Percentiles rank a stretch among this genome's conserved stretches.
These are phyloP conservation scores for Schmidtea mediterranea DNA, from an alignment of 1,140 invertebrate genomes.

Conservation along the genomic window DNA sequence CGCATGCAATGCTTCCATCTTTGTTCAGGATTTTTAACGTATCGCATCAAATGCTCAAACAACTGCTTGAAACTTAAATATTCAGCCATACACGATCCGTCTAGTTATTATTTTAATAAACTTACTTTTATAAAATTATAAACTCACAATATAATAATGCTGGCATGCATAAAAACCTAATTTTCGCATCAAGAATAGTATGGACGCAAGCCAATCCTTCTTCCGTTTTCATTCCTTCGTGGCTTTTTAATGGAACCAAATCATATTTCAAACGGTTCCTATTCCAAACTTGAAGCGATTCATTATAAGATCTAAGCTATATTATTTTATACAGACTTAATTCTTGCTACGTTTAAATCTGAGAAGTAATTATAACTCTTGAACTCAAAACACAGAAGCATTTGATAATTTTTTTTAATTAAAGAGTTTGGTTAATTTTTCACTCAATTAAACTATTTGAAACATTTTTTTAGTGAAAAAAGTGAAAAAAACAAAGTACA, in stretches of 20 bases:
- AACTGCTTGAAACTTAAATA: conserved; percentile 22
- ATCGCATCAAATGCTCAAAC: conserved; percentile 20
- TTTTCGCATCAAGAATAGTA: conserved; percentile 18
- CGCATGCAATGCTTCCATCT: conserved; percentile 22
- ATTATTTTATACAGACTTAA: too few relatives aligned
- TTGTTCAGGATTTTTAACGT: conserved; percentile 16
- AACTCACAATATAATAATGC: conserved; percentile 22
- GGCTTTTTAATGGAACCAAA: conserved; percentile 12
- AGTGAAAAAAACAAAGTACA: neutral
- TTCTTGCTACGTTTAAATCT: too few relatives aligned
- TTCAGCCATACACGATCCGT: conserved; percentile 21
- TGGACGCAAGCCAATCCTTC: conserved; percentile 22
- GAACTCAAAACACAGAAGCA: too few relatives aligned
- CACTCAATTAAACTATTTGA: conserved; percentile 6
- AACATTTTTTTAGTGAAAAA: neutral
- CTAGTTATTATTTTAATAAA: conserved; percentile 11
- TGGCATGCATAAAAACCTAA: conserved; percentile 16
- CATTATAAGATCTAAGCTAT: conserved; percentile 21
- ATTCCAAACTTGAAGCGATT: conserved; percentile 25
- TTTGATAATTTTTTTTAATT: too few relatives aligned
- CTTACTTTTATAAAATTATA: neutral
- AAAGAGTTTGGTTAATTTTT: conserved; percentile 8
- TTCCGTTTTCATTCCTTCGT: conserved; percentile 16
- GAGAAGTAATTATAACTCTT: too few relatives aligned
- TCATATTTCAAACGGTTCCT: conserved; percentile 18